Base-by-base conservation (phyloP, 2,113 vertebrate genomes). In the Anseranas semipalmata region DNA sequence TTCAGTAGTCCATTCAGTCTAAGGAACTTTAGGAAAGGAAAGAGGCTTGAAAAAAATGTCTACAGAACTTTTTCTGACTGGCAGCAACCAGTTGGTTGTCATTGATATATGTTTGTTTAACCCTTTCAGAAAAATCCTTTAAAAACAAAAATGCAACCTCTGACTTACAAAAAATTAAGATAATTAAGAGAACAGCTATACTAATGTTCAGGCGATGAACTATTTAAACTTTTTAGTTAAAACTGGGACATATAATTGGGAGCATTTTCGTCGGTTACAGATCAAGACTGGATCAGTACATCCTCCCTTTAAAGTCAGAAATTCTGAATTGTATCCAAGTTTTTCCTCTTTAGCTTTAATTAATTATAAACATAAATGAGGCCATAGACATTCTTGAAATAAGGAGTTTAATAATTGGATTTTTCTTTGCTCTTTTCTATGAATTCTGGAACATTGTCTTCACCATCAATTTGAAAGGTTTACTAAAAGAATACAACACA, bases 301-400 rank as follows among this genome's bases (percentile, higher is more conserved):
- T 92, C 22, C 15, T 70, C 41, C 12, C 35, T 67, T 84, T 52
- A 84, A 93, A 93, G 75, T 84, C 32, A 60, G 58, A 96, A 95
- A n/a, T 90, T 93, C 43, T 81, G 60, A 75, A 78, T 21, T 1
- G 0, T 43, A 37, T 81, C 92, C 88, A 95, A 65, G 60, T 55
- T 90, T 72, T 94, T 91, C 4, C 78, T 95, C 72, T 92, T 78
- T 35, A 71, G 24, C 88, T 93, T 84, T 90, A 87, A 78, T 90
- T 56, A 6, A 45, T 72, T 90, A 58, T 45, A 78, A 28, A 60
- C 46, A 87, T 62, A 12, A 94, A 83, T 58, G 37, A 84, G 16
- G 3, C 48, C 45, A 75, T 81, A 92, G 92, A 81, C 12, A 65
- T 88, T 89, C 30, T 46, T 85, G 39, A 86, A 94, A 82, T 19